Evolutionary conservation across 2,888 invertebrate genomes (phyloP), one percentile per base, ranked within the genome.

Genomic region (Sarcophaga variegata): DNA sequence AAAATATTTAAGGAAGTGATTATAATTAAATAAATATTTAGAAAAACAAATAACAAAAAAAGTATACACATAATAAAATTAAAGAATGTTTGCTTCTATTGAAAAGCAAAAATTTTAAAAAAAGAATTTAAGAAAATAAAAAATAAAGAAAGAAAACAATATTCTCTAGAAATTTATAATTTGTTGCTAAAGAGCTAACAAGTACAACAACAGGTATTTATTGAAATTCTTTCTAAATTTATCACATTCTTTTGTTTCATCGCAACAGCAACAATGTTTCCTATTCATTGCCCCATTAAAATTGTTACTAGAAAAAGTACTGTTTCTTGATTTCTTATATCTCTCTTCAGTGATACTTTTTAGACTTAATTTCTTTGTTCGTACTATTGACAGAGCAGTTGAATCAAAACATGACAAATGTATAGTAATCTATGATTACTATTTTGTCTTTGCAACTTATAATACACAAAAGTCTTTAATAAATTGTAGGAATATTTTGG

Each of bases 181-280:
- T 25, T 66, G 25, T 67, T 66, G 22, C 22, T 79, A 1, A 0
- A 54, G 5, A 63, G 62, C 14, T 27, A 47, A 54, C 6, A 14
- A 3, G 54, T 17, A 37, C 6, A 54, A 37, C 64, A 71, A 79
- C 59, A 81, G 81, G 81, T 81, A 81, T 69, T 69, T 81, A 74
- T 47, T 74, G n/a, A 17, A 67, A 80, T 45, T 63, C 4, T 63
- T 64, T 71, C 5, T 72, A 72, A 12, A 67, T 80, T 22, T 60
- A 80, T 72, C 66, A n/a, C 17, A 54, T 14, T 14, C 17, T 17
- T 54, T 4, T 54, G 54, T 54, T 54, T 54, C 12, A 14, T 54
- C 14, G 14, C 54, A 14, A 54, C 0, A 37, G 37, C 37, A 37
- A 37, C 37, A 37, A 37, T 37, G 37, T 37, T 37, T 37, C 37